phyloP scores from a whole-genome alignment of 2,113 vertebrate genomes.

The Lagopus muta region DNA sequence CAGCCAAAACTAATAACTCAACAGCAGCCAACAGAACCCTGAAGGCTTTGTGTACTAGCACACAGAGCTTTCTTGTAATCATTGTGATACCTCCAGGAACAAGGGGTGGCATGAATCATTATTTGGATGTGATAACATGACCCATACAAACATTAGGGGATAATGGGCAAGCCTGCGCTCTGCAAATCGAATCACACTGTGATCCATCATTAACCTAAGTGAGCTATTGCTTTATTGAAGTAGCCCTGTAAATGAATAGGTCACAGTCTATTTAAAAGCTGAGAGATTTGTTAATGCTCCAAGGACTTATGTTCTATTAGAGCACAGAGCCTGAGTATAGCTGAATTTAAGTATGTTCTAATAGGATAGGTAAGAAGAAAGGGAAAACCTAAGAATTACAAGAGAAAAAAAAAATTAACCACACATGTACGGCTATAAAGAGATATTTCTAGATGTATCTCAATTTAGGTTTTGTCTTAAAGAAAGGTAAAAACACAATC shows the following conservation, averaged over 20 bases:
- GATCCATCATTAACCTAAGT: constrained; percentile 80
- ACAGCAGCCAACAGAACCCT: not conserved
- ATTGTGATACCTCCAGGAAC: constrained; percentile 35
- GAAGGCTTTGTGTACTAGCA: not conserved
- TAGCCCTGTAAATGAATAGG: constrained; percentile 74
- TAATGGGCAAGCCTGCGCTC: constrained; percentile 63
- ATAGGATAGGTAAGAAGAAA: not conserved
- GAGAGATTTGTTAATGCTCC: constrained; percentile 76
- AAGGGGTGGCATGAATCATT: constrained; percentile 35
- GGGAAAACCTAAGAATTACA: not conserved
- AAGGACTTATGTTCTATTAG: constrained; percentile 63
- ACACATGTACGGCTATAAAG: not conserved
- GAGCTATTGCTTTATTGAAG: constrained; percentile 70
- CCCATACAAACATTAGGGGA: constrained; percentile 62
- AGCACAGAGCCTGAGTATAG: not conserved
- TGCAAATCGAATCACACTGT: constrained; percentile 72
- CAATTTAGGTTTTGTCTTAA: not conserved
- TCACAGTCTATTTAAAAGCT: constrained; percentile 75
- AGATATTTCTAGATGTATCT: not conserved
- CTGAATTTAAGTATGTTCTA: not conserved
- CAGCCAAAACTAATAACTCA: constrained; percentile 37
- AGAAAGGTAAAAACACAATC: constrained; percentile 9
- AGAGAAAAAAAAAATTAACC: not conserved
- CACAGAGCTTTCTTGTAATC: constrained; percentile 30
- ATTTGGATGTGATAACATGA: constrained; percentile 66